Percentiles rank a stretch among this genome's conserved stretches.
These are phyloP conservation scores for Platynereis dumerilii DNA, from an alignment of 2,888 invertebrate genomes.

Conservation along the genomic window DNA sequence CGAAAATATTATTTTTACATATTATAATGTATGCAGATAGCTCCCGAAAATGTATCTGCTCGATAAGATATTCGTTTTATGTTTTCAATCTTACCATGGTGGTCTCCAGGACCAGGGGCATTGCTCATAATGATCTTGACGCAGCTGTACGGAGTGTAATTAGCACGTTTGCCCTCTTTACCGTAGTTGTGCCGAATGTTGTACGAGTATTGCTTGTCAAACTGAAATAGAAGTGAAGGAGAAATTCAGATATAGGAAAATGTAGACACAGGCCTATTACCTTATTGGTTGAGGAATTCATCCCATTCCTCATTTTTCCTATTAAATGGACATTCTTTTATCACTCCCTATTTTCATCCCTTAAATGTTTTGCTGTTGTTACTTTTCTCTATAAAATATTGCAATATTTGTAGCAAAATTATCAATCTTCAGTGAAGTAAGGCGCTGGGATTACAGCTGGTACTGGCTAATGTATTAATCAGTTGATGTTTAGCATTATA, in stretches of 20 bases:
- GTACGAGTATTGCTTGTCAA: conserved; percentile 92
- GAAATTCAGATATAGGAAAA: neutral
- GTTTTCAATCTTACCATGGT: conserved; percentile 63
- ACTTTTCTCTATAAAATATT: too few species aligned
- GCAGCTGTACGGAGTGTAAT: conserved; percentile 87
- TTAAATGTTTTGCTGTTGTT: too few species aligned
- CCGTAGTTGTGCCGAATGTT: conserved; percentile 92
- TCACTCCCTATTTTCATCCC: too few species aligned
- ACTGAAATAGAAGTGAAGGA: conserved; percentile 66
- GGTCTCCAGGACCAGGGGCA: conserved; percentile 36
- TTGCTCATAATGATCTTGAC: conserved; percentile 80
- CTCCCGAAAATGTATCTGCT: neutral
- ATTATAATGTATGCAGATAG: too few species aligned
- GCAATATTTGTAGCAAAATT: too few species aligned
- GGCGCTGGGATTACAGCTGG: too few species aligned
- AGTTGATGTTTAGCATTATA: too few species aligned
- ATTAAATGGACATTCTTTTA: too few species aligned
- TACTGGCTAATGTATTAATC: too few species aligned
- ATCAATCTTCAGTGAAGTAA: too few species aligned
- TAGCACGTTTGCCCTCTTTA: conserved; percentile 88
- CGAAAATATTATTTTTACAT: neutral
- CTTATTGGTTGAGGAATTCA: neutral
- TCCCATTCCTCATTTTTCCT: neutral
- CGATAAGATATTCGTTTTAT: neutral
- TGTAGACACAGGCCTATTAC: neutral